Conservation (phyloP, 2,113 vertebrate genomes). For the Lipotes vexillifer region DNA sequence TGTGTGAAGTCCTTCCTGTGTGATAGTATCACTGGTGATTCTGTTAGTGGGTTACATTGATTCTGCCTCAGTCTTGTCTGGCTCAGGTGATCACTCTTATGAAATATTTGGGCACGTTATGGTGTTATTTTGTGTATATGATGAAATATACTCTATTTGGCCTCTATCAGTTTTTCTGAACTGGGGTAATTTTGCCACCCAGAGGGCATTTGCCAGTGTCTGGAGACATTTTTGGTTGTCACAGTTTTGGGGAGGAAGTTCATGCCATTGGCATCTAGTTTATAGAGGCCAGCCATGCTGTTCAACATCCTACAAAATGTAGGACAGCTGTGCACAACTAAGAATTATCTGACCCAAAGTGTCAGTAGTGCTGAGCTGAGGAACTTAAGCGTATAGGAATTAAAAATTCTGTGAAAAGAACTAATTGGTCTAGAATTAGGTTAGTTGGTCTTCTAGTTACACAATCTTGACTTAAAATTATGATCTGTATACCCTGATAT, state of each 20-base stretch:
- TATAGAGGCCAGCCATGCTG: neutral
- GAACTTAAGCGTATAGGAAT: neutral
- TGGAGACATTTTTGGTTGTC: constrained; percentile 16
- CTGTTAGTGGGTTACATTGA: neutral
- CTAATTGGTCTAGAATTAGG: neutral
- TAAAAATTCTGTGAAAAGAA: constrained; percentile 10
- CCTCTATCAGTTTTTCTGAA: neutral
- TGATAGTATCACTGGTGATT: neutral
- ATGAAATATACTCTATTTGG: neutral
- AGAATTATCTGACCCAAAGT: neutral
- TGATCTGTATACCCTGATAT: neutral
- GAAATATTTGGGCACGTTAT: neutral
- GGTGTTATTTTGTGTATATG: neutral
- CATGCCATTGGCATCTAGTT: neutral
- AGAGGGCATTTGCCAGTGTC: neutral
- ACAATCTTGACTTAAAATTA: constrained; percentile 2
- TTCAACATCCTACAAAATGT: neutral
- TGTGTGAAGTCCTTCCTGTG: neutral
- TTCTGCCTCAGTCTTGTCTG: neutral
- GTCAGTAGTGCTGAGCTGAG: neutral
- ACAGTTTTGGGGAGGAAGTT: neutral
- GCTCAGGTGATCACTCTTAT: neutral
- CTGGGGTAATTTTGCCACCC: neutral
- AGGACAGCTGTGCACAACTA: neutral
- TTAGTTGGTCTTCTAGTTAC: neutral